Evolutionary conservation across 2,797 vertebrate genomes (phyloP), one percentile per base, ranked within the genome.

Genomic region (Darevskia mixta): DNA sequence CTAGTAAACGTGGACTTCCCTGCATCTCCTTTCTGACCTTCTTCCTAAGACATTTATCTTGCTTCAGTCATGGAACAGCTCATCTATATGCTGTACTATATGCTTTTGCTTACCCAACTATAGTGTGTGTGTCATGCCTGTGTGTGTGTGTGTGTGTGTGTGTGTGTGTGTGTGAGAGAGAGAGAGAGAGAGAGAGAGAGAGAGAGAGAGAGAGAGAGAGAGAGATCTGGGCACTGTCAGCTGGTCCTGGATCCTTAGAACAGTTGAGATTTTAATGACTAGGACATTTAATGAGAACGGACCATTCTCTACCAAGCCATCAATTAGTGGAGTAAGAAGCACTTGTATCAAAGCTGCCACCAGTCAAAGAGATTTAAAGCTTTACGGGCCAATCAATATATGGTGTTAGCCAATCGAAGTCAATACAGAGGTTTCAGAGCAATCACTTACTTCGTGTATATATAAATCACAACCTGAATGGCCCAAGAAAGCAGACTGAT

Each of bases 391-490:
- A 27, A 8, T 38, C 78, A 84, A 91, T 84, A 84, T 43, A 23
- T 76, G 55, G 25, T 58, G 20, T 69, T 85, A 0, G 0, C 45
- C 58, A 88, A 73, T 10, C 49, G 69, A 92, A 79, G 55, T 82
- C 86, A 83, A 23, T 29, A 49, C 49, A 82, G 88, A 77, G 75
- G 77, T 82, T 88, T 92, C 67, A 86, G 8, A 81, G 82, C 32
- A 58, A 1, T 17, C 25, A 64, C 66, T 90, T 80, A 38, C 90
- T 83, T 77, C 38, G n/a, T 75, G 77, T 83, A 0, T 8, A 71
- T 84, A 80, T 84, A 89, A 89, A 89, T 89, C 88, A 89, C 20
- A 75, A 38, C 43, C 45, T 38, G 8, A 77, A 49, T 73, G 18
- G 79, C 10, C 29, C 58, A 79, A 25, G 83, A 87, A 85, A 86